phyloP scores from a whole-genome alignment of 2,113 vertebrate genomes.

The Vanacampus margaritifer region DNA sequence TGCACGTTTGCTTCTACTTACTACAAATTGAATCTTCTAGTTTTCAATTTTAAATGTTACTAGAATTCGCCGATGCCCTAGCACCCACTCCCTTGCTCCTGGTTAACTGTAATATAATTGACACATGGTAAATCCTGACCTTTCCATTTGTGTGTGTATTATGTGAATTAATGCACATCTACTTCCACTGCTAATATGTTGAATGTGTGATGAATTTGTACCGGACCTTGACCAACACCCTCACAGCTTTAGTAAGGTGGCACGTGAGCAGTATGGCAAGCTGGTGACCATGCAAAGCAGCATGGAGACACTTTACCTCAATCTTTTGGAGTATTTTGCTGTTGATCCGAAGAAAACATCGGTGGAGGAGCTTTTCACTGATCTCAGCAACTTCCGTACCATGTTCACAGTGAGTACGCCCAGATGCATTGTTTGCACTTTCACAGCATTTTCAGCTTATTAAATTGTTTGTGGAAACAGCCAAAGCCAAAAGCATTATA shows the following conservation, averaged over 20 bases:
- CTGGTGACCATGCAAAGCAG: conserved; percentile 82
- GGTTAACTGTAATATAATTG: not conserved
- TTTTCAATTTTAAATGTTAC: not conserved
- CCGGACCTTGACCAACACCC: conserved; percentile 74
- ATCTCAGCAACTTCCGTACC: conserved; percentile 90
- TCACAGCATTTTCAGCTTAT: not conserved
- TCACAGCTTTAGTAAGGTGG: conserved; percentile 83
- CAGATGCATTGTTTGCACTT: not conserved
- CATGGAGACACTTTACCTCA: conserved; percentile 86
- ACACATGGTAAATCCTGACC: not conserved
- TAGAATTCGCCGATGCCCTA: not conserved
- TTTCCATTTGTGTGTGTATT: not conserved
- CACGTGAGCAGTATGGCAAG: conserved; percentile 84
- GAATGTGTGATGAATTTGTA: conserved; percentile 7
- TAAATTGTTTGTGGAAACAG: too few relatives aligned
- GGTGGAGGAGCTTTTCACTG: conserved; percentile 89
- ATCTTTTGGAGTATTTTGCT: conserved; percentile 83
- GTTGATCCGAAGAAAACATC: conserved; percentile 92
- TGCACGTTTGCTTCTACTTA: not conserved
- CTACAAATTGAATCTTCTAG: not conserved
- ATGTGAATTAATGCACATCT: not conserved
- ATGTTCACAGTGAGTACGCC: conserved; percentile 82
- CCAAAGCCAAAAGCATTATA: too few relatives aligned
- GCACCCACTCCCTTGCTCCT: not conserved
- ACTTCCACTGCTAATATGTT: not conserved